Evolutionary conservation across 2,797 vertebrate species (phyloP).

Genomic region (Malacoctenus gilli): DNA sequence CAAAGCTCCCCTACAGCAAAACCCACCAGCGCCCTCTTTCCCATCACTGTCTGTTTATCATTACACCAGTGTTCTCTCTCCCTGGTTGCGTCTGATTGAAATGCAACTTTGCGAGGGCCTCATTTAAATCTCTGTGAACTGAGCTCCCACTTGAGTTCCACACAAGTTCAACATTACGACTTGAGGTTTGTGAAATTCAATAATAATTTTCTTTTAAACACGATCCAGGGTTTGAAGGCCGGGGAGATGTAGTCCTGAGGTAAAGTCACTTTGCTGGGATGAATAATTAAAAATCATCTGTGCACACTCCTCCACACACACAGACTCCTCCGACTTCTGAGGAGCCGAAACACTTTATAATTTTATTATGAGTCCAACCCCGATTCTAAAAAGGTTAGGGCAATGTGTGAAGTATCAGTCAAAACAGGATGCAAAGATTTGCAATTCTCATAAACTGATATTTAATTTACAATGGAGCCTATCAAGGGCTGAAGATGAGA

Average conservation of each 20-base stretch:
- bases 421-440: too few relatives aligned
- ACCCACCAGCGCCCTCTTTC: slow-evolving; percentile 62
- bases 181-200: slow-evolving; percentile 52
- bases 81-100: slow-evolving; percentile 61
- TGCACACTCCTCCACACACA: slow-evolving; percentile 23
- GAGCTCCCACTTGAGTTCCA: slow-evolving; percentile 52
- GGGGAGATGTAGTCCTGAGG: slow-evolving; percentile 18
- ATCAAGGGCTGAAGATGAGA: too few relatives aligned
- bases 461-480: too few relatives aligned
- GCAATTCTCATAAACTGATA: too few relatives aligned
- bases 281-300: slow-evolving; percentile 40
- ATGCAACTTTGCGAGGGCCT: slow-evolving; percentile 64
- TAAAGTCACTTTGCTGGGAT: slow-evolving; percentile 40
- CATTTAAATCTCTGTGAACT: slow-evolving; percentile 66
- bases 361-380: too few relatives aligned
- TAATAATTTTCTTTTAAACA: slow-evolving; percentile 32
- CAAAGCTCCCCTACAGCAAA: slow-evolving; percentile 63
- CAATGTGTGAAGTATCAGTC: too few relatives aligned
- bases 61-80: slow-evolving; percentile 57
- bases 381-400: too few relatives aligned
- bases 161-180: slow-evolving; percentile 49
- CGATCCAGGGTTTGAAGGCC: slow-evolving; percentile 30
- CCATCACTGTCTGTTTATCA: slow-evolving; percentile 71
- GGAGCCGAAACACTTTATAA: slow-evolving; percentile 14
- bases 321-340: too few relatives aligned